phyloP scores from a whole-genome alignment of 1,140 invertebrate species.

The Diachasmimorpha longicaudata region DNA sequence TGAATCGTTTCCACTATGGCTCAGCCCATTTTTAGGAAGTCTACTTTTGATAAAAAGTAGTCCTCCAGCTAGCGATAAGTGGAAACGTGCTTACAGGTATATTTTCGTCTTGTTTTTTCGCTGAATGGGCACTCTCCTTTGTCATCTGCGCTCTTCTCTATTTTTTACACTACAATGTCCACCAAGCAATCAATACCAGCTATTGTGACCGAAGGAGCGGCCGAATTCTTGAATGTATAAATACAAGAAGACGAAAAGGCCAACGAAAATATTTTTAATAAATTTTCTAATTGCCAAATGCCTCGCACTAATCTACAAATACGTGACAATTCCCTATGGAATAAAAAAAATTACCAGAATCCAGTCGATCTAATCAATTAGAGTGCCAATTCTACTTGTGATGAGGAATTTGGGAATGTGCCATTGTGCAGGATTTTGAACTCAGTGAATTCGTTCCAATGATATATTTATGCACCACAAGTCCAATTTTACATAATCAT shows the following conservation, averaged over 20 bases:
- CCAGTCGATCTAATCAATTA: no score
- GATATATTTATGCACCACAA: not conserved
- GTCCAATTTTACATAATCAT: not conserved
- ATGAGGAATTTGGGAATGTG: not conserved
- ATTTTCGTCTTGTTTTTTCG: slow-evolving; percentile 31
- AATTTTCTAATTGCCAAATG: not conserved
- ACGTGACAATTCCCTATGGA: no score
- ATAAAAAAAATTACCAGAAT: no score
- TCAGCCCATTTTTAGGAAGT: not conserved
- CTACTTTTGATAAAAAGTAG: slow-evolving; percentile 28
- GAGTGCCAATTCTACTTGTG: slow-evolving; percentile 1
- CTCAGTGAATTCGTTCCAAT: not conserved
- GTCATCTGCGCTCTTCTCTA: slow-evolving; percentile 23
- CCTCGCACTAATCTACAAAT: not conserved
- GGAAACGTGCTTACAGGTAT: slow-evolving; percentile 28
- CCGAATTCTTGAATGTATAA: not conserved
- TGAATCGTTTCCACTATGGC: not conserved
- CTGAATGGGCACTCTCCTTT: slow-evolving; percentile 38
- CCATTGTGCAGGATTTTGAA: slow-evolving; percentile 1
- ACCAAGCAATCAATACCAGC: slow-evolving; percentile 15
- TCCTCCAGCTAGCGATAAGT: slow-evolving; percentile 32
- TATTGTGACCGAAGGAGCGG: not conserved
- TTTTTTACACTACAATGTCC: slow-evolving; percentile 2
- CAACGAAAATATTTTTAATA: not conserved
- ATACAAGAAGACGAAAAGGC: not conserved